Conservation (phyloP, 2,797 vertebrate species). For the Microctenopoma steveboyesi region DNA sequence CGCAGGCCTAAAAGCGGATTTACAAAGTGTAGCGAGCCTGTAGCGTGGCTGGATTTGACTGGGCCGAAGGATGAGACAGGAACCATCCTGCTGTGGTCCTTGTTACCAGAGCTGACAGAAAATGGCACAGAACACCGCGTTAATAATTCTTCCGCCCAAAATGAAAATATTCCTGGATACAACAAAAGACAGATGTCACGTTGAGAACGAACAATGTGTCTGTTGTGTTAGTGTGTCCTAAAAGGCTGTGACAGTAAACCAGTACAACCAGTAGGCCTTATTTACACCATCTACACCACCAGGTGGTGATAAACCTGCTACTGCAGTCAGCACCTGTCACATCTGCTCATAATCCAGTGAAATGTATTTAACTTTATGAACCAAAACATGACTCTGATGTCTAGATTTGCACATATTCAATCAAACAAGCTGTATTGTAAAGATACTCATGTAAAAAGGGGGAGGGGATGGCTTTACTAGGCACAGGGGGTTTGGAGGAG, state of each 20-base stretch:
- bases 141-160: background rate
- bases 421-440: no score
- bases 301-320: constrained; percentile 11
- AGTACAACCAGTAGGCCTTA: no score
- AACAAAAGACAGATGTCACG: constrained; percentile 1
- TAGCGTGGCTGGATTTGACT: no score
- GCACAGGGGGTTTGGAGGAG: no score
- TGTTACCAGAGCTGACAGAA: background rate
- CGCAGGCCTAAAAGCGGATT: background rate
- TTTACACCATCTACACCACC: background rate
- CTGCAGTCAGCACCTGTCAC: background rate
- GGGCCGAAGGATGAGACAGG: background rate
- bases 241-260: no score
- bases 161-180: background rate
- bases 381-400: background rate
- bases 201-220: background rate
- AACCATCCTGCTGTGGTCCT: background rate
- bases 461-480: no score
- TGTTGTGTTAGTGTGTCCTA: background rate
- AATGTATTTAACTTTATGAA: background rate
- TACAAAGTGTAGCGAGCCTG: background rate
- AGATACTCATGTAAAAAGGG: no score
- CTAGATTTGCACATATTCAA: no score
- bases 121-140: background rate
- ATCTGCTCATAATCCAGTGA: background rate